Conservation (phyloP, 2,797 vertebrate genomes). For the Coregonus ussuriensis region DNA sequence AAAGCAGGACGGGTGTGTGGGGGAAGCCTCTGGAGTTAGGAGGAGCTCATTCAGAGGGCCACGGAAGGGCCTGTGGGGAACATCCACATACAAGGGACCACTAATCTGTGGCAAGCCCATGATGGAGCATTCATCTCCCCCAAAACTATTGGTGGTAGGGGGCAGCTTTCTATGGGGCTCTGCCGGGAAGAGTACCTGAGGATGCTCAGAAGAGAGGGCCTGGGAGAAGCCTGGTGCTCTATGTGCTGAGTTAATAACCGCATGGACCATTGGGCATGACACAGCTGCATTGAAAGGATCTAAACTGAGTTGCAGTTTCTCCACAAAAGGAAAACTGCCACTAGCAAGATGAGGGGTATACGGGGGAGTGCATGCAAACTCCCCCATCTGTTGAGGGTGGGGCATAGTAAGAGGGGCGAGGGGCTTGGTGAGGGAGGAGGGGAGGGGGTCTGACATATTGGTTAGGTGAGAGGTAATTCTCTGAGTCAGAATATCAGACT, state of each 20-base stretch:
- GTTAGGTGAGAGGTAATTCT: conserved; percentile 33
- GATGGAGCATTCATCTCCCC: conserved; percentile 72
- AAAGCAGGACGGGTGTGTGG: conserved; percentile 65
- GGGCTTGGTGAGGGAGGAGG: conserved; percentile 5
- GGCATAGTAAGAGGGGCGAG: conserved; percentile 14
- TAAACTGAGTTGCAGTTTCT: conserved; percentile 44
- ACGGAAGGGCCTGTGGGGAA: conserved; percentile 64
- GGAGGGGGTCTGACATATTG: conserved; percentile 12
- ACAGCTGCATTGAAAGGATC: conserved; percentile 1
- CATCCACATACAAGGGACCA: conserved; percentile 77
- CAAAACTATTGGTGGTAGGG: conserved; percentile 76
- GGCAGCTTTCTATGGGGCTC: conserved; percentile 76
- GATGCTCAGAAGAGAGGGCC: conserved; percentile 35
- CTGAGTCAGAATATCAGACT: conserved; percentile 50
- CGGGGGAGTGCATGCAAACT: conserved; percentile 76
- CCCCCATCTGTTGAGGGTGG: conserved; percentile 53
- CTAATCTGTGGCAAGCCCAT: conserved; percentile 76
- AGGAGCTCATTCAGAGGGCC: conserved; percentile 68
- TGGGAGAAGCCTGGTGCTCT: neutral
- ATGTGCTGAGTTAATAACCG: conserved; percentile 13
- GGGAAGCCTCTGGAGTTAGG: conserved; percentile 80
- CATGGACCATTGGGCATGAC: conserved; percentile 10
- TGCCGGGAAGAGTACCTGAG: conserved; percentile 27
- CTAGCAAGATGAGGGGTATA: conserved; percentile 71
- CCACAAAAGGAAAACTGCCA: conserved; percentile 73